Conservation (phyloP, 2,888 invertebrate species). For the Aplocera efformata region DNA sequence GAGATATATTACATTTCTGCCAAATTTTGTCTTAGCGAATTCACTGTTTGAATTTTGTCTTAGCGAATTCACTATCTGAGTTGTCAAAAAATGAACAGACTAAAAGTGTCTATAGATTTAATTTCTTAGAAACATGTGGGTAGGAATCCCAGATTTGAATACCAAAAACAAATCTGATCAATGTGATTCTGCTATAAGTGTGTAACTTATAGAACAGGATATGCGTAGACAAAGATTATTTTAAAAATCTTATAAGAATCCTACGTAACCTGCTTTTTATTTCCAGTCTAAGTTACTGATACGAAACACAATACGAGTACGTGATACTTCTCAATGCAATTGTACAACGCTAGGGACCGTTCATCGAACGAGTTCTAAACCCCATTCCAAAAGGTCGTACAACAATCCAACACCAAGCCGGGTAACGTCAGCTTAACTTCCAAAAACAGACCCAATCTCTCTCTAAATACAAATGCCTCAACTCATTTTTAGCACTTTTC, state of each 20-base stretch:
- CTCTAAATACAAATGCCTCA: slow-evolving; percentile 40
- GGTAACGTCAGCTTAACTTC: slow-evolving; percentile 42
- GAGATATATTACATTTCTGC: too few relatives aligned
- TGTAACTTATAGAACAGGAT: too few relatives aligned
- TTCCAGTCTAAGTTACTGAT: slow-evolving; percentile 28
- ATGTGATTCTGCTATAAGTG: too few relatives aligned
- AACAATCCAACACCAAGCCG: slow-evolving; percentile 37
- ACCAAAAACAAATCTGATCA: too few relatives aligned
- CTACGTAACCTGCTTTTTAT: slow-evolving; percentile 23
- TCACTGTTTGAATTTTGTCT: too few relatives aligned
- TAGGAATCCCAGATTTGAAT: too few relatives aligned
- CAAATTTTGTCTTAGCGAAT: too few relatives aligned
- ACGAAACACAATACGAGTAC: slow-evolving; percentile 46
- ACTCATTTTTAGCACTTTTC: slow-evolving; percentile 37
- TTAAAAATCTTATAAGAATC: slow-evolving; percentile 8
- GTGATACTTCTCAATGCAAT: slow-evolving; percentile 60
- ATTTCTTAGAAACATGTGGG: too few relatives aligned
- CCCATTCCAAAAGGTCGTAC: slow-evolving; percentile 53
- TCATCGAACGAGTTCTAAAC: slow-evolving; percentile 62
- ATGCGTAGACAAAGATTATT: slow-evolving; percentile 23
- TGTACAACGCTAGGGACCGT: slow-evolving; percentile 70
- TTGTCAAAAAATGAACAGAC: too few relatives aligned
- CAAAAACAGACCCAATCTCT: slow-evolving; percentile 42
- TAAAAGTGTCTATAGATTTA: too few relatives aligned
- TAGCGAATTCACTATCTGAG: too few relatives aligned